Percentiles rank a stretch among this genome's conserved stretches.
These are phyloP conservation scores for Varanus komodoensis DNA, from an alignment of 2,113 vertebrate species.

Conservation along the genomic window DNA sequence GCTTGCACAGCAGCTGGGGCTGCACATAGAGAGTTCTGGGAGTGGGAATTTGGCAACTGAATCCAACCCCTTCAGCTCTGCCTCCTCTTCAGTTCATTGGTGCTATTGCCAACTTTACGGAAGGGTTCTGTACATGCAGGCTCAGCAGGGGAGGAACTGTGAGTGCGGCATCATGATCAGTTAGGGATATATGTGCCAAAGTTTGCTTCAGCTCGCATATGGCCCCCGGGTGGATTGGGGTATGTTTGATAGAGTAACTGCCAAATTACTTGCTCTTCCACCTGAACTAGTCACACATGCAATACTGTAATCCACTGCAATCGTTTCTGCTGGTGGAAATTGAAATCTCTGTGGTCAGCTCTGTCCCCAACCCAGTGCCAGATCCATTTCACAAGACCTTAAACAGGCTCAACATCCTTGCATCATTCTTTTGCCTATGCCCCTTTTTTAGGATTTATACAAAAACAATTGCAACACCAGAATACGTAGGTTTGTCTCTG, in stretches of 20 bases:
- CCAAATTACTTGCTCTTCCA: background rate
- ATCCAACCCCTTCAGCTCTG: background rate
- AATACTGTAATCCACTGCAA: background rate
- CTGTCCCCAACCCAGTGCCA: background rate
- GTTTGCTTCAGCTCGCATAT: no score
- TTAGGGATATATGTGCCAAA: background rate
- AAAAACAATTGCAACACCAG: background rate
- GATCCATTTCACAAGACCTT: background rate
- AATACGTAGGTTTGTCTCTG: background rate
- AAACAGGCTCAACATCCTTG: background rate
- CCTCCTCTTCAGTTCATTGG: background rate
- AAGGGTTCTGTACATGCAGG: background rate
- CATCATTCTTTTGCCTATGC: background rate
- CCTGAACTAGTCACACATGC: conserved; percentile 1
- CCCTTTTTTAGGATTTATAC: background rate
- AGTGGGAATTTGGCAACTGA: background rate
- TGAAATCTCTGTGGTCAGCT: background rate
- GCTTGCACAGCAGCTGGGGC: background rate
- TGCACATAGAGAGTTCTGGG: background rate
- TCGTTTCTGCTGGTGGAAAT: background rate
- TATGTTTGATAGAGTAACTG: background rate
- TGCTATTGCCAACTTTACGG: background rate
- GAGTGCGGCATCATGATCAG: background rate
- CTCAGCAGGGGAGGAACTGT: background rate
- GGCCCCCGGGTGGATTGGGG: background rate